These are phyloP conservation scores for Rhadina sibilatrix DNA, from an alignment of 2,113 vertebrate species.

Conservation along the genomic window DNA sequence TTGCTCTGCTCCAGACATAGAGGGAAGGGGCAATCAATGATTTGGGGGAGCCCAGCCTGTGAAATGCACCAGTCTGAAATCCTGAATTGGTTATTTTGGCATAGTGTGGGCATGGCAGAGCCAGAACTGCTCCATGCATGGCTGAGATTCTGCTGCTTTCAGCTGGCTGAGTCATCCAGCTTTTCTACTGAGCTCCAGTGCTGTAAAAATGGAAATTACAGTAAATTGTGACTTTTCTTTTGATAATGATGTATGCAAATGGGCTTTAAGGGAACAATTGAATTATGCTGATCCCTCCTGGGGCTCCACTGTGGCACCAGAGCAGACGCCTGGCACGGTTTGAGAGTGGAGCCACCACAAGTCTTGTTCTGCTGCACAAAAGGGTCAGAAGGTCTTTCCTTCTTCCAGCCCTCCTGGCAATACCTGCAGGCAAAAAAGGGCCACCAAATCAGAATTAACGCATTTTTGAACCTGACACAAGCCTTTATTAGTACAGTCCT, in stretches of 20 bases:
- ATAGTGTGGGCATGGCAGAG: background rate
- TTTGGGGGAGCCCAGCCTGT: background rate
- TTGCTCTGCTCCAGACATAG: background rate
- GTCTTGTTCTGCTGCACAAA: background rate
- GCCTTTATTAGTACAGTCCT: too few species aligned
- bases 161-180: background rate
- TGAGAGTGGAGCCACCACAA: background rate
- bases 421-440: background rate
- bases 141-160: background rate
- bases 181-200: background rate
- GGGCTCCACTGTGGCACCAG: background rate
- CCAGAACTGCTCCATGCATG: rapidly evolving
- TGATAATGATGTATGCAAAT: background rate
- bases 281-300: background rate
- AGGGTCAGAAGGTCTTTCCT: background rate
- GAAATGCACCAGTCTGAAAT: background rate
- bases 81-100: rapidly evolving
- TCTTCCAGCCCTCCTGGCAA: background rate
- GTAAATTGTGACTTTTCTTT: background rate
- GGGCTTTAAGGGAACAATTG: background rate
- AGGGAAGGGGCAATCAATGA: background rate
- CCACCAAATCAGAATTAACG: background rate
- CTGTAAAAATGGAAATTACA: background rate
- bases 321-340: background rate
- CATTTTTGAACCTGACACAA: too few species aligned